phyloP scores from a whole-genome alignment of 2,797 vertebrate species.

The Myotis findleyi region DNA sequence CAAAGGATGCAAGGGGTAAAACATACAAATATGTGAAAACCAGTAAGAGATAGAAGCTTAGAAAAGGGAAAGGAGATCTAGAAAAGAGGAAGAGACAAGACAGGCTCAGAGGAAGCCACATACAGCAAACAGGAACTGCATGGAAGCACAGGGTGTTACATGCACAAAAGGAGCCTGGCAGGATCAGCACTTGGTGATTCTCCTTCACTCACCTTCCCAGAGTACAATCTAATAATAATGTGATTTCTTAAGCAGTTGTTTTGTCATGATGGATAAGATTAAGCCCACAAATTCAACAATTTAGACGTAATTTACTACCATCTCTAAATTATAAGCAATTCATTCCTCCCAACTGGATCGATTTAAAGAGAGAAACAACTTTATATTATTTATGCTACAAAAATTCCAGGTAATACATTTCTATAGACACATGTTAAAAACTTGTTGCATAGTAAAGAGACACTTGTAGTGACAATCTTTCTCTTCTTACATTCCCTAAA shows the following conservation, averaged over 20 bases:
- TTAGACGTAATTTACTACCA: neutral
- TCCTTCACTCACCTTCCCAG: neutral
- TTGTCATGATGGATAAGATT: neutral
- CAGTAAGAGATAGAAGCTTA: neutral
- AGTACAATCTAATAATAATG: neutral
- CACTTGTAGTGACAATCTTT: neutral
- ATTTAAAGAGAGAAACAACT: constrained; percentile 19
- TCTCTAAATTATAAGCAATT: constrained; percentile 41
- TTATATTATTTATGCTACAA: neutral
- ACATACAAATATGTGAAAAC: neutral
- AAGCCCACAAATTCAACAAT: constrained; percentile 40
- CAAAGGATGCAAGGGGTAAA: neutral
- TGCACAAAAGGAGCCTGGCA: neutral
- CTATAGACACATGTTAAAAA: neutral
- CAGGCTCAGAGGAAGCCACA: neutral
- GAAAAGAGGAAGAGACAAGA: neutral
- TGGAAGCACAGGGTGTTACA: neutral
- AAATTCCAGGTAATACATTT: neutral
- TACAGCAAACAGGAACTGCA: neutral
- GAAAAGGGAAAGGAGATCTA: neutral
- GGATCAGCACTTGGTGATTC: neutral
- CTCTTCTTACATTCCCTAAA: neutral
- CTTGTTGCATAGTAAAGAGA: neutral
- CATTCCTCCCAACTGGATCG: neutral
- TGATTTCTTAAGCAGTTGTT: neutral